Evolutionary conservation across 2,113 vertebrate genomes (phyloP).

Genomic region (Macquaria australasica): DNA sequence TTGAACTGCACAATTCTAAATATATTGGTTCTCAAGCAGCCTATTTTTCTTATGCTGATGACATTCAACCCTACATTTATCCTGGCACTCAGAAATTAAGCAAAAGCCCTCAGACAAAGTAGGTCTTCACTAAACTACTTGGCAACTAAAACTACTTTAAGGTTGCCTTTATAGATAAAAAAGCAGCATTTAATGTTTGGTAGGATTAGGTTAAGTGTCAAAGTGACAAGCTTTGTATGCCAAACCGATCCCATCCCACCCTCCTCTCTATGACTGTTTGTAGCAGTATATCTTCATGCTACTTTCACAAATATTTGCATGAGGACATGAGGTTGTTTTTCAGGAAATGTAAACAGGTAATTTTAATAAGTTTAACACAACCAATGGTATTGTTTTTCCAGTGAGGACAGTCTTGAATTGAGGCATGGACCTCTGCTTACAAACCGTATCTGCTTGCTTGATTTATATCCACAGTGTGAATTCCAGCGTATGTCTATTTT

Average conservation of each 20-base stretch:
- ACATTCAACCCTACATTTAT: background rate
- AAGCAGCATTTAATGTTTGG: background rate
- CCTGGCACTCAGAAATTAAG: background rate
- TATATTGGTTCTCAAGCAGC: background rate
- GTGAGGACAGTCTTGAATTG: background rate
- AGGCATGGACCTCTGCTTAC: background rate
- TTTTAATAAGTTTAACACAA: background rate
- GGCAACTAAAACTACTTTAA: background rate
- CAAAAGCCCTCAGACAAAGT: background rate
- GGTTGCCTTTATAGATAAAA: background rate
- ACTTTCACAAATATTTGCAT: background rate
- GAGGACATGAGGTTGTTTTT: background rate
- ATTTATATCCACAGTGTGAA: slow-evolving; percentile 7
- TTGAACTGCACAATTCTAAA: background rate
- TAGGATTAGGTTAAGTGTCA: background rate
- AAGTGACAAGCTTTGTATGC: background rate
- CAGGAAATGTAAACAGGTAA: background rate
- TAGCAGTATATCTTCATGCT: background rate
- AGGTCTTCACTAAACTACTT: background rate
- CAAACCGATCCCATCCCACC: background rate
- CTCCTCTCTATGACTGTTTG: no score
- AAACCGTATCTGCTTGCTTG: background rate
- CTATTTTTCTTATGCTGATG: background rate
- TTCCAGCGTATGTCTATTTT: background rate
- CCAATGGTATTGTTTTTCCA: background rate